A percentile compares a stretch with the other conserved stretches of the same genome.
Evolutionary conservation across 2,888 invertebrate species (phyloP).

Genomic region (Trisateles emortualis): DNA sequence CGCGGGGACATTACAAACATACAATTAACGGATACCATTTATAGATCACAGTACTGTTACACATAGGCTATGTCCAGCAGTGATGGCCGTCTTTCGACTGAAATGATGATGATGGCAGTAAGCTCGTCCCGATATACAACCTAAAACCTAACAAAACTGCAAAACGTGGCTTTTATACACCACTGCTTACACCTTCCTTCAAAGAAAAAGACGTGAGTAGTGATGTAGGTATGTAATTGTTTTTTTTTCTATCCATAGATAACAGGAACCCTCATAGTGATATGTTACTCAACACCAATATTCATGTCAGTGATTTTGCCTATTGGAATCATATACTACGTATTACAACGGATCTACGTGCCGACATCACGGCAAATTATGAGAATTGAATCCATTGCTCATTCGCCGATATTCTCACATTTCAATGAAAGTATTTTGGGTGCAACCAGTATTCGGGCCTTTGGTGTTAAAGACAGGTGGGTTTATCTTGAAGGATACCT

Average conservation of each 20-base stretch:
- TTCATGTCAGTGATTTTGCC: constrained; percentile 93
- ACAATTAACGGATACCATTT: too few relatives aligned
- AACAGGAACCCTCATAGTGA: constrained; percentile 94
- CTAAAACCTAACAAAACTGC: too few relatives aligned
- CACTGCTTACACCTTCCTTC: too few relatives aligned
- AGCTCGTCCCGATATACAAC: too few relatives aligned
- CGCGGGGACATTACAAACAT: too few relatives aligned
- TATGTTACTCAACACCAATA: constrained; percentile 94
- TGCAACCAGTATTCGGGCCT: constrained; percentile 95
- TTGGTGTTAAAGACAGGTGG: constrained; percentile 89
- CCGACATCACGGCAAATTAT: constrained; percentile 97
- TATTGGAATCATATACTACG: constrained; percentile 93
- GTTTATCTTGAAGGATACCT: too few relatives aligned
- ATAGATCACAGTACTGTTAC: too few relatives aligned
- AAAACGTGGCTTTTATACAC: too few relatives aligned
- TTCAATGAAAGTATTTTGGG: constrained; percentile 97
- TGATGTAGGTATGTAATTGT: constrained; percentile 1
- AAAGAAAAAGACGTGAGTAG: too few relatives aligned
- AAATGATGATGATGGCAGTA: too few relatives aligned
- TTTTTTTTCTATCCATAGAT: constrained; percentile 85
- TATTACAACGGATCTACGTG: constrained; percentile 97
- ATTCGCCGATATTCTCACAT: constrained; percentile 98
- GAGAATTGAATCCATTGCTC: constrained; percentile 96
- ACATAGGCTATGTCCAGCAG: too few relatives aligned
- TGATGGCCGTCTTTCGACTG: too few relatives aligned